Evolutionary conservation across 1,140 invertebrate species (phyloP).

Genomic region (Drosophila watanabei): DNA sequence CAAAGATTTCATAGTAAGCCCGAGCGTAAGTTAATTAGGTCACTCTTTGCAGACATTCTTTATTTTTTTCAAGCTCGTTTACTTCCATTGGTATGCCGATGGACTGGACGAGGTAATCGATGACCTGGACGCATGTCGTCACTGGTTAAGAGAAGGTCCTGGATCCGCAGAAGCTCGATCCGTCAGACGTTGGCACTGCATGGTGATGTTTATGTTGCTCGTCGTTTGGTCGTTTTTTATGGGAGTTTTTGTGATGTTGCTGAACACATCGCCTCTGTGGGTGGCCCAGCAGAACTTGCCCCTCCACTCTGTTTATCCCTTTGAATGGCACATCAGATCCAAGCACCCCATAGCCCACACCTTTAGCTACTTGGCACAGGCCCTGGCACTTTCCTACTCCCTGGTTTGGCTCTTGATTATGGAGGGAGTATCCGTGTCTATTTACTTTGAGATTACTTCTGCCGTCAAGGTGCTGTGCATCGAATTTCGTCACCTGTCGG

Average conservation of each 20-base stretch:
- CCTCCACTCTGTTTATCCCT: constrained; percentile 41
- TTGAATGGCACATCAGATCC: constrained; percentile 25
- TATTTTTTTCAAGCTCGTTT: background rate
- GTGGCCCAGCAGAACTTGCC: constrained; percentile 38
- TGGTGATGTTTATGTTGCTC: background rate
- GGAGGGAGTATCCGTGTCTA: constrained; percentile 6
- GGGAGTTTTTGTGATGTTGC: constrained; percentile 19
- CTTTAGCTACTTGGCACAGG: constrained; percentile 21
- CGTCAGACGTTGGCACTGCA: constrained; percentile 16
- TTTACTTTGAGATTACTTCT: constrained; percentile 39
- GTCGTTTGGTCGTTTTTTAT: background rate
- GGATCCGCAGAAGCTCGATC: background rate
- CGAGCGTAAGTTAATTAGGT: too few species aligned
- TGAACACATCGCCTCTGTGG: constrained; percentile 20
- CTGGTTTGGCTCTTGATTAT: constrained; percentile 19
- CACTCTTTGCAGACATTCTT: background rate
- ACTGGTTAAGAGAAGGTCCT: background rate
- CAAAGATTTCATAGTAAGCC: background rate
- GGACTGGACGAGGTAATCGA: constrained; percentile 30
- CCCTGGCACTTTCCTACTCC: background rate
- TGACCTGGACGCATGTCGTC: constrained; percentile 24
- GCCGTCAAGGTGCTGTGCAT: constrained; percentile 47
- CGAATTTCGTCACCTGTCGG: constrained; percentile 15
- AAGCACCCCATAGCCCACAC: constrained; percentile 27
- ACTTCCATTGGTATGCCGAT: constrained; percentile 32